Percentiles rank a stretch among this genome's conserved stretches.
phyloP scores from a whole-genome alignment of 2,113 vertebrate species.

The Erythrolamprus reginae region DNA sequence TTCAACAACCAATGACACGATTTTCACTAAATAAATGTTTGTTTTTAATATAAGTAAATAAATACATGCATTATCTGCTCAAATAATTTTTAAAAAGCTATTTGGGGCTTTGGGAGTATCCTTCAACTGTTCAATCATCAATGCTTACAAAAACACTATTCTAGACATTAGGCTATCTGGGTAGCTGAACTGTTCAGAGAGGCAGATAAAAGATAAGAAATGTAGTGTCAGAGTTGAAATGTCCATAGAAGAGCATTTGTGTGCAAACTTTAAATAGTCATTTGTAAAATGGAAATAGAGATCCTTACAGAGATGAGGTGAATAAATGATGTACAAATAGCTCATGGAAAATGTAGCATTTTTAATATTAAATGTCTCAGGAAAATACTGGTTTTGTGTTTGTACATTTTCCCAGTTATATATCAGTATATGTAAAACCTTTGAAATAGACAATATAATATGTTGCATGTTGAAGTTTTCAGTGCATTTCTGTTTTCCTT shows the following conservation, averaged over 20 bases:
- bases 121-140: not conserved
- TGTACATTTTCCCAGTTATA: slow-evolving; percentile 15
- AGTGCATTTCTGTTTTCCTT: not conserved
- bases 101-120: not conserved
- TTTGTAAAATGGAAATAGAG: not conserved
- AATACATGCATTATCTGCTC: not conserved
- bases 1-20: not conserved
- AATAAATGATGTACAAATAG: not conserved
- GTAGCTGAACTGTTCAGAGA: not conserved
- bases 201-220: not conserved
- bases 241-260: not conserved
- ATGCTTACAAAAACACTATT: not conserved
- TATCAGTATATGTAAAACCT: not conserved
- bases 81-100: not conserved
- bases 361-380: slow-evolving; percentile 5
- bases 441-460: not conserved
- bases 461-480: not conserved
- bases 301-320: not conserved
- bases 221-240: not conserved
- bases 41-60: not conserved
- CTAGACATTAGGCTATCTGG: not conserved
- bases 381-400: slow-evolving; percentile 2
- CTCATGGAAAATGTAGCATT: not conserved
- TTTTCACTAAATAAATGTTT: not conserved
- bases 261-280: not conserved